Base-by-base conservation (phyloP, 35 echinoderm and acorn worm genomes). In the Ophioderma brevispina region DNA sequence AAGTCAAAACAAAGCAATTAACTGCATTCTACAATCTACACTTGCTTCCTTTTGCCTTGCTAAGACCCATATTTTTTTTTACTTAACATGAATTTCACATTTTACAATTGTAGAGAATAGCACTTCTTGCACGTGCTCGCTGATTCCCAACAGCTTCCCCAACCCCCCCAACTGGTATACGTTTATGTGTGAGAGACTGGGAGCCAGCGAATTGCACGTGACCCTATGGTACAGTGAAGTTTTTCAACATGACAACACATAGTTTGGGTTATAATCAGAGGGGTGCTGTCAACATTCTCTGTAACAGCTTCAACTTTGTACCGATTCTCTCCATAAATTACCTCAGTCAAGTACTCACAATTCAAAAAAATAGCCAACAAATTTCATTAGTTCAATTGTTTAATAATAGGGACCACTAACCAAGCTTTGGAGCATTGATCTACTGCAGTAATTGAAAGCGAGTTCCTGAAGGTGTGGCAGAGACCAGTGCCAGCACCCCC, bases 161-260 rank as follows among this genome's bases (percentile, higher is more conserved):
- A 2, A 25, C 17, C 28, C 59, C 23, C 28, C 59, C 28, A 4
- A 70, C n/a, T 25, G 59, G 15, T 30, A 25, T 8, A 70, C 59
- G 28, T 70, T 70, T 25, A 8, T 11, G 21, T 11, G 46, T 21
- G 8, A 52, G 46, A 52, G 5, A 70, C 59, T 13, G 5, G 5
- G 59, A 70, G 59, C 59, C 59, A 70, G 59, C 59, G 59, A 70
- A 70, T 70, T 70, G 59, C 59, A 70, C 59, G 23, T 70, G 59
- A 70, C 59, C 59, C 59, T 70, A 70, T 70, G 28, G 59, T 70
- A 70, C 59, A 70, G 59, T 15, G n/a, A 25, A 70, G 59, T 70
- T 8, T 70, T 46, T 70, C 23, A n/a, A 70, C 59, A 70, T 70
- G 59, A 25, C 59, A 70, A 25, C 15, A 70, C 28, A 70, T 30